phyloP scores from a whole-genome alignment of 2,113 vertebrate genomes.

The Thoracochromis brauschi region DNA sequence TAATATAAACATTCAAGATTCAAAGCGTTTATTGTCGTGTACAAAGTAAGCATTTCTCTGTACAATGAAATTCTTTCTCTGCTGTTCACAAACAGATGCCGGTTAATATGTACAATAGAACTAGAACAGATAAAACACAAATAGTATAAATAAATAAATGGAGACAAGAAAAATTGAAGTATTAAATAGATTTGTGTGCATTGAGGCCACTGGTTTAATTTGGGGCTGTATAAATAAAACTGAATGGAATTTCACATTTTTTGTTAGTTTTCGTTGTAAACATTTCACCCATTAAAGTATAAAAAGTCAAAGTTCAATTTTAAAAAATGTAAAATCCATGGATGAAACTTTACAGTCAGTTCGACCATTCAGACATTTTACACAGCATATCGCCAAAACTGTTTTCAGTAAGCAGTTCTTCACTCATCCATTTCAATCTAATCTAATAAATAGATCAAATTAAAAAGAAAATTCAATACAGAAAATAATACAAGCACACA shows the following conservation, averaged over 20 bases:
- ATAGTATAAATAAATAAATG: neutral
- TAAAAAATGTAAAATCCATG: neutral
- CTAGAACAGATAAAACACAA: neutral
- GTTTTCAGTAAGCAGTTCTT: neutral
- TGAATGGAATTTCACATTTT: neutral
- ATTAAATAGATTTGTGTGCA: neutral
- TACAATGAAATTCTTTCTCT: neutral
- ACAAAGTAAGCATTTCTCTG: neutral
- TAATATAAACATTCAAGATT: neutral
- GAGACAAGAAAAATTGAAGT: neutral
- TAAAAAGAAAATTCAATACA: neutral
- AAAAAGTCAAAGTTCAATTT: neutral
- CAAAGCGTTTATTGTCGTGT: neutral
- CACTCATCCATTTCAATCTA: neutral
- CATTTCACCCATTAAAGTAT: neutral
- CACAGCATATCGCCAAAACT: neutral
- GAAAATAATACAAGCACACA: neutral
- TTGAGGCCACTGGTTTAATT: neutral
- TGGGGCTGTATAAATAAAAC: neutral
- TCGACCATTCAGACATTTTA: neutral
- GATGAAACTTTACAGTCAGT: neutral
- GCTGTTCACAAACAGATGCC: neutral
- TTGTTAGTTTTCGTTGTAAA: fast-evolving
- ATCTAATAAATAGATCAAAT: neutral
- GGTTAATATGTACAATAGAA: neutral